A percentile compares a stretch with the other conserved stretches of the same genome.
Evolutionary conservation across 2,797 vertebrate genomes (phyloP).

Genomic region (Tapirus indicus): DNA sequence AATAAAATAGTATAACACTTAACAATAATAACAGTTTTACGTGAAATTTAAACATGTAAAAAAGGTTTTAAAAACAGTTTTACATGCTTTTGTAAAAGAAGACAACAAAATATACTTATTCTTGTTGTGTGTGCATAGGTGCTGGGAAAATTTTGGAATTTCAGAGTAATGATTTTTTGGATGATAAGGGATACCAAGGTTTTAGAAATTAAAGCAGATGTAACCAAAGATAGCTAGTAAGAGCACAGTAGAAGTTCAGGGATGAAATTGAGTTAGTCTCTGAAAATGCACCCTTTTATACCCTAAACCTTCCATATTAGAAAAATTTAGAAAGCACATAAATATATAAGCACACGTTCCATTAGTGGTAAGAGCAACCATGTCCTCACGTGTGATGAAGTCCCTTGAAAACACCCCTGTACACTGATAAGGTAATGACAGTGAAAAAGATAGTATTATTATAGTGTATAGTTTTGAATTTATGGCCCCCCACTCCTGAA

Average conservation of each 20-base stretch:
- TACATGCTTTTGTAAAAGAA: background rate
- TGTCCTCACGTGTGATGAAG: background rate
- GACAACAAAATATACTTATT: background rate
- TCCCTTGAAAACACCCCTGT: background rate
- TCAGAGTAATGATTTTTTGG: slow-evolving; percentile 1
- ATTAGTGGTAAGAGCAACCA: background rate
- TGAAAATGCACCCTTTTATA: background rate
- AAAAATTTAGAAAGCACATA: background rate
- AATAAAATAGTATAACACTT: background rate
- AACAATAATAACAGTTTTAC: background rate
- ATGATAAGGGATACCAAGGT: background rate
- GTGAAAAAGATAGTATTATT: background rate
- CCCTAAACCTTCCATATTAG: background rate
- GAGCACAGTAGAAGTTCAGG: background rate
- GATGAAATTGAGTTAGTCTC: background rate
- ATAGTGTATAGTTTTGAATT: background rate
- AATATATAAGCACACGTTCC: background rate
- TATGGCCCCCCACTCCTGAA: background rate
- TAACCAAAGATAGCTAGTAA: background rate
- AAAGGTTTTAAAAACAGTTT: background rate
- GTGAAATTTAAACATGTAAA: background rate
- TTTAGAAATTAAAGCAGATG: background rate
- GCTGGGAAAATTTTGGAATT: background rate
- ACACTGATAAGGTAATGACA: background rate
- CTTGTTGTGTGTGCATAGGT: background rate